Conservation (phyloP, 2,888 invertebrate species). For the Nemotelus pantherinus region DNA sequence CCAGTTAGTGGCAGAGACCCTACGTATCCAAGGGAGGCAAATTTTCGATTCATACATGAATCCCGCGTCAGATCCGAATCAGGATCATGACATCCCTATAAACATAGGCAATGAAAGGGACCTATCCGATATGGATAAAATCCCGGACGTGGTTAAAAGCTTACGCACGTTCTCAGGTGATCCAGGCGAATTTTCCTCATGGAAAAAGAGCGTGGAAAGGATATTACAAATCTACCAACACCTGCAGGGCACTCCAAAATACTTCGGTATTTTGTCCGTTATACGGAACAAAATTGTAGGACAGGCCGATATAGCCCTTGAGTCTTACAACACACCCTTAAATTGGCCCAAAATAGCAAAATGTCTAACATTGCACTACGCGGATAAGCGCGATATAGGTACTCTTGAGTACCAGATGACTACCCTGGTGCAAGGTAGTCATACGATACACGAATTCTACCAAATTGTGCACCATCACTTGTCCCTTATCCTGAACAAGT, state of each 20-base stretch:
- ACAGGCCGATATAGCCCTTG: too few species aligned
- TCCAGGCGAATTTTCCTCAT: slow-evolving; percentile 6
- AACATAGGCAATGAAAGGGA: slow-evolving; percentile 30
- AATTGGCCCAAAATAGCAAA: slow-evolving; percentile 15
- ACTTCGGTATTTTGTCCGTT: slow-evolving; percentile 43
- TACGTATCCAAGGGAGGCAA: too few species aligned
- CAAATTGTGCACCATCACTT: slow-evolving; percentile 47
- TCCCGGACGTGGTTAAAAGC: too few species aligned
- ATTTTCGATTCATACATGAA: too few species aligned
- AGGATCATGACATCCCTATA: too few species aligned
- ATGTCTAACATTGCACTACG: slow-evolving; percentile 47
- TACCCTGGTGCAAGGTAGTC: slow-evolving; percentile 39
- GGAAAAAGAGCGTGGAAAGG: slow-evolving; percentile 12
- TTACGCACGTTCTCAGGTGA: too few species aligned
- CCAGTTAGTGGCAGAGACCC: too few species aligned
- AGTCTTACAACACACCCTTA: too few species aligned
- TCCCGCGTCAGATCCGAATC: too few species aligned
- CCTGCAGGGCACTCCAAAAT: slow-evolving; percentile 46
- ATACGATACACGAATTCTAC: slow-evolving; percentile 43
- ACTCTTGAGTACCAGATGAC: slow-evolving; percentile 18
- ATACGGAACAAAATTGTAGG: too few species aligned
- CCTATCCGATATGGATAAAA: not conserved
- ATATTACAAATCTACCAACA: too few species aligned
- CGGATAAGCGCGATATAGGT: slow-evolving; percentile 46
- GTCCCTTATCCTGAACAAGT: slow-evolving; percentile 15